Evolutionary conservation across 2,888 invertebrate genomes (phyloP).

Genomic region (Drosophila kuntzei): DNA sequence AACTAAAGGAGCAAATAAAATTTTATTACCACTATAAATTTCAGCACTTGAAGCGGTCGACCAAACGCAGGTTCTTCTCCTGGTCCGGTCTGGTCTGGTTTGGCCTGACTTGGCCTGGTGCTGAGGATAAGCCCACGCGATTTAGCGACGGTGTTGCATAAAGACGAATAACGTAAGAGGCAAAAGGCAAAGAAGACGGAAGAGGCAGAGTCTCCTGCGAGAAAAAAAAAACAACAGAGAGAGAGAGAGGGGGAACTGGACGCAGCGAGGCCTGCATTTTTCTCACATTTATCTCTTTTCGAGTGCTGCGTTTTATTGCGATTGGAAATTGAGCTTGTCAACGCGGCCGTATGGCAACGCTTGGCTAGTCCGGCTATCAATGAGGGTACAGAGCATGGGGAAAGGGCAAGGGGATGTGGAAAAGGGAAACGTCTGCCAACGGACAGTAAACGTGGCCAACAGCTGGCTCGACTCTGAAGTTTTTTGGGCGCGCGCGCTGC

Average conservation of each 20-base stretch:
- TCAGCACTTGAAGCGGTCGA: conserved; percentile 71
- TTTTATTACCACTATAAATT: conserved; percentile 82
- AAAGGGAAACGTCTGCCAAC: conserved; percentile 25
- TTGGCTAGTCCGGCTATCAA: conserved; percentile 67
- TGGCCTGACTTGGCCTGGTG: conserved; percentile 25
- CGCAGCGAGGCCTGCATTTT: conserved; percentile 71
- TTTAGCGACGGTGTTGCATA: conserved; percentile 67
- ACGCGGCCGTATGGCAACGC: conserved; percentile 70
- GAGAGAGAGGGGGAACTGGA: conserved; percentile 29
- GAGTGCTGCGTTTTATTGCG: conserved; percentile 81
- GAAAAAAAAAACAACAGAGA: not conserved
- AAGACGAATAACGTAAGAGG: conserved; percentile 60
- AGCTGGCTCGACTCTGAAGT: conserved; percentile 57
- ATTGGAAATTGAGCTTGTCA: conserved; percentile 82
- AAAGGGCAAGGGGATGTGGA: not conserved
- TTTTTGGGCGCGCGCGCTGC: conserved; percentile 69
- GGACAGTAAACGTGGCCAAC: conserved; percentile 49
- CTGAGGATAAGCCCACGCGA: conserved; percentile 79
- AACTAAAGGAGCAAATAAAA: conserved; percentile 81
- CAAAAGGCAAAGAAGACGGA: conserved; percentile 22
- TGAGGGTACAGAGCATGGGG: conserved; percentile 6
- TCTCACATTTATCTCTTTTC: conserved; percentile 82
- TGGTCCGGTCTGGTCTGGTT: conserved; percentile 8
- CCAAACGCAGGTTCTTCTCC: conserved; percentile 62
- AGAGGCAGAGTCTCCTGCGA: conserved; percentile 2